A percentile compares a stretch with the other conserved stretches of the same genome.
phyloP scores from a whole-genome alignment of 2,113 vertebrate genomes.

The Nyctereutes procyonoides region DNA sequence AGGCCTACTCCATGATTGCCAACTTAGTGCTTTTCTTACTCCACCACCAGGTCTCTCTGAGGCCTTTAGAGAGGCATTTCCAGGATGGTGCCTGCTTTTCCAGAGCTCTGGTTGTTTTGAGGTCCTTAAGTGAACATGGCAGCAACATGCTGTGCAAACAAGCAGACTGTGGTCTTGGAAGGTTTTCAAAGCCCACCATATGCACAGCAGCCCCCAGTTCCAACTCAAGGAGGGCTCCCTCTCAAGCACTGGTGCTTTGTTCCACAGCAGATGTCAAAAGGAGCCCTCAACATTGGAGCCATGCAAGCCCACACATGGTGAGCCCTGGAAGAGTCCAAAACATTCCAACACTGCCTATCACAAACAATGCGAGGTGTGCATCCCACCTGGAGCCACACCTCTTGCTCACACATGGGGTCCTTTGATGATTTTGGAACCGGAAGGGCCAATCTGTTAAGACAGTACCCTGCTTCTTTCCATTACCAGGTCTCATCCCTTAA shows the following conservation, averaged over 20 bases:
- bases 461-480: neutral
- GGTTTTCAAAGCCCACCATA: conserved; percentile 29
- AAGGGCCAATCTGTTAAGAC: neutral
- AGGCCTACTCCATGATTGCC: neutral
- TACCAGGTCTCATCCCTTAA: neutral
- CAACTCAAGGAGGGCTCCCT: neutral
- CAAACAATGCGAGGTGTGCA: accelerated
- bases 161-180: neutral
- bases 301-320: neutral
- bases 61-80: neutral
- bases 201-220: neutral
- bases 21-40: neutral
- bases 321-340: neutral
- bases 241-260: neutral
- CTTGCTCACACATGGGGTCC: accelerated
- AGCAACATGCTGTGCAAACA: neutral
- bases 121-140: conserved; percentile 13
- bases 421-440: neutral
- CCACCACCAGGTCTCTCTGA: neutral
- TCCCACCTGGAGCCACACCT: neutral
- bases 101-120: neutral
- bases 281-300: neutral
- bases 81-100: neutral
- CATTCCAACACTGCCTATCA: neutral
- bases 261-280: neutral